A percentile compares a stretch with the other conserved stretches of the same genome.
Evolutionary conservation across 2,888 invertebrate species (phyloP).

Genomic region (Sceliomorpha sp.): DNA sequence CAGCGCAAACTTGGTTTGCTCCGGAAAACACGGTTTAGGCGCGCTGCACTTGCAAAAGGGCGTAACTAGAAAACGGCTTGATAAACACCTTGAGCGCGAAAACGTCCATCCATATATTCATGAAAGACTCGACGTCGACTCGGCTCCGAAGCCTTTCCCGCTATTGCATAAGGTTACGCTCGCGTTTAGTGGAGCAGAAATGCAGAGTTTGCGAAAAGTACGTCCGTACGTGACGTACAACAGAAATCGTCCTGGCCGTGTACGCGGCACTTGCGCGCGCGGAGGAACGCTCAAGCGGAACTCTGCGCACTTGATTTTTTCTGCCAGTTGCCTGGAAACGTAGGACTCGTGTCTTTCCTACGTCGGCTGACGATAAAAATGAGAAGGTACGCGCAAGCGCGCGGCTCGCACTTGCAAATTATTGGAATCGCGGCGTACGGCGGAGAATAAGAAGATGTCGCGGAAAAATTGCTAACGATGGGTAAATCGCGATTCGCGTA

Average conservation of each 20-base stretch:
- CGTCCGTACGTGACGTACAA: slow-evolving; percentile 39
- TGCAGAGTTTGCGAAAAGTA: slow-evolving; percentile 39
- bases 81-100: slow-evolving; percentile 70
- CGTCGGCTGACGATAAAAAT: slow-evolving; percentile 2
- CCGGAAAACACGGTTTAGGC: slow-evolving; percentile 18
- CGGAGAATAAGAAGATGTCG: too few relatives aligned
- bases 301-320: slow-evolving; percentile 9
- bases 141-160: slow-evolving; percentile 34
- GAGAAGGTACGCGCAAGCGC: too few relatives aligned
- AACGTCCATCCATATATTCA: slow-evolving; percentile 72
- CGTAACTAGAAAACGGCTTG: slow-evolving; percentile 70
- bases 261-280: slow-evolving; percentile 7
- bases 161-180: slow-evolving; percentile 66
- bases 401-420: too few relatives aligned
- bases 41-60: slow-evolving; percentile 53
- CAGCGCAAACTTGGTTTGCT: slow-evolving; percentile 14
- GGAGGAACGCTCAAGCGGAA: slow-evolving; percentile 17
- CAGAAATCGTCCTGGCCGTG: slow-evolving; percentile 30
- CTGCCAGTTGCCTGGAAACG: too few relatives aligned
- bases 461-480: too few relatives aligned
- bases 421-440: too few relatives aligned
- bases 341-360: slow-evolving; percentile 1
- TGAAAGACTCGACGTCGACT: slow-evolving; percentile 59
- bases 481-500: too few relatives aligned
- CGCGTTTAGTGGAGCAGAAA: slow-evolving; percentile 45